Conservation (phyloP, 2,113 vertebrate species). For the Platysteira castanea region DNA sequence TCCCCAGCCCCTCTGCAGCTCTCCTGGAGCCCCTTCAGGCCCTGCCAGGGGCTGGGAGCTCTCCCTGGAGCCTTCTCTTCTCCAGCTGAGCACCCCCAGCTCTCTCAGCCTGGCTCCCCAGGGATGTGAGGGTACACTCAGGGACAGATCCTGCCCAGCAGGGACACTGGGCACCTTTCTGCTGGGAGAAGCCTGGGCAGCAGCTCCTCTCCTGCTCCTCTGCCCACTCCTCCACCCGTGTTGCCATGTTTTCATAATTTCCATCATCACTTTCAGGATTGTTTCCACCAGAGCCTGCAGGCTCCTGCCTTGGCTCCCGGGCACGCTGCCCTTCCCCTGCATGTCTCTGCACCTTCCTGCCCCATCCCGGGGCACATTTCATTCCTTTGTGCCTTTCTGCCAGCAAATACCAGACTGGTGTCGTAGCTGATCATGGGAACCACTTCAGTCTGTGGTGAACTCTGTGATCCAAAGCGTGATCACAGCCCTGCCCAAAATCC, state of each 20-base stretch:
- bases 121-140: not conserved
- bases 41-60: not conserved
- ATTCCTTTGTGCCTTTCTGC: not conserved
- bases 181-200: not conserved
- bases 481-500: not conserved
- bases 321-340: not conserved
- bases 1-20: not conserved
- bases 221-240: not conserved
- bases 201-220: not conserved
- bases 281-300: not conserved
- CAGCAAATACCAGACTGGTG: conserved; percentile 52
- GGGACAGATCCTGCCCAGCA: not conserved
- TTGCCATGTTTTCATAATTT: not conserved
- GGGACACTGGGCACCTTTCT: not conserved
- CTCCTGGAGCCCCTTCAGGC: not conserved
- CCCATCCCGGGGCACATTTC: not conserved
- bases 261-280: conserved; percentile 16
- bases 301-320: not conserved
- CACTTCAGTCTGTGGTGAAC: not conserved
- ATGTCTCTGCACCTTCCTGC: conserved; percentile 31
- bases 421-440: not conserved
- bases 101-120: not conserved
- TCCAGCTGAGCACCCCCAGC: not conserved
- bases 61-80: not conserved
- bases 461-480: not conserved